Evolutionary conservation across 1,140 invertebrate genomes (phyloP).

Genomic region (Zaprionus tsacasi): DNA sequence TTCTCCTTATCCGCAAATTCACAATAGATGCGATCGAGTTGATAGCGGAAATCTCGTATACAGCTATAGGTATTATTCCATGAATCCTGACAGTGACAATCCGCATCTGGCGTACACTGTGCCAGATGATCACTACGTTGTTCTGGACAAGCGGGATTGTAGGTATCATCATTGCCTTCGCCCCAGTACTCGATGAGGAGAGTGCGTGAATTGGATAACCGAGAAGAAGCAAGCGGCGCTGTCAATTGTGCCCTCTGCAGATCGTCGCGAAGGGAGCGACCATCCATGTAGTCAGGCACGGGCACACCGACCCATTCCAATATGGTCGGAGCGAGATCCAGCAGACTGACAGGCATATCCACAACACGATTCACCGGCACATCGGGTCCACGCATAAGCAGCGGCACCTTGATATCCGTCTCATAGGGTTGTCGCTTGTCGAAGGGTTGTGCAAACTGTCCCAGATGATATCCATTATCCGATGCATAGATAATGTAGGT

Average conservation of each 20-base stretch:
- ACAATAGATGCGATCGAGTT: constrained; percentile 89
- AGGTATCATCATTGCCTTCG: constrained; percentile 86
- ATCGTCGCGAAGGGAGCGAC: constrained; percentile 86
- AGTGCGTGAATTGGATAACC: constrained; percentile 83
- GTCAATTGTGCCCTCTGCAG: constrained; percentile 16
- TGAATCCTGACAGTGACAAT: constrained; percentile 93
- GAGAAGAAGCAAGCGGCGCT: constrained; percentile 12
- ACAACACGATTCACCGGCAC: constrained; percentile 85
- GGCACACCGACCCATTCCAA: constrained; percentile 87
- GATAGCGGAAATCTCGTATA: constrained; percentile 86
- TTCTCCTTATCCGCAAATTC: constrained; percentile 89
- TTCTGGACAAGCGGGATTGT: constrained; percentile 86
- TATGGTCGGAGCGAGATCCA: constrained; percentile 94
- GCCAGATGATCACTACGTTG: constrained; percentile 85
- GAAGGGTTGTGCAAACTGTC: constrained; percentile 93
- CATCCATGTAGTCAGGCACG: constrained; percentile 85
- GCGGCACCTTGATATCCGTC: constrained; percentile 92
- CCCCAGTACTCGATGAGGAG: constrained; percentile 92
- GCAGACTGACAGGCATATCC: constrained; percentile 88
- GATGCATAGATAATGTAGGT: constrained; percentile 94
- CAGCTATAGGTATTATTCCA: constrained; percentile 94
- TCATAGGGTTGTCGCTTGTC: constrained; percentile 96
- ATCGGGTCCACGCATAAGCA: constrained; percentile 91
- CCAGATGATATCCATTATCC: constrained; percentile 95
- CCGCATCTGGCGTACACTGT: constrained; percentile 87